These are phyloP conservation scores for Drosophila emarginata DNA, from an alignment of 2,888 invertebrate species.

Conservation along the genomic window DNA sequence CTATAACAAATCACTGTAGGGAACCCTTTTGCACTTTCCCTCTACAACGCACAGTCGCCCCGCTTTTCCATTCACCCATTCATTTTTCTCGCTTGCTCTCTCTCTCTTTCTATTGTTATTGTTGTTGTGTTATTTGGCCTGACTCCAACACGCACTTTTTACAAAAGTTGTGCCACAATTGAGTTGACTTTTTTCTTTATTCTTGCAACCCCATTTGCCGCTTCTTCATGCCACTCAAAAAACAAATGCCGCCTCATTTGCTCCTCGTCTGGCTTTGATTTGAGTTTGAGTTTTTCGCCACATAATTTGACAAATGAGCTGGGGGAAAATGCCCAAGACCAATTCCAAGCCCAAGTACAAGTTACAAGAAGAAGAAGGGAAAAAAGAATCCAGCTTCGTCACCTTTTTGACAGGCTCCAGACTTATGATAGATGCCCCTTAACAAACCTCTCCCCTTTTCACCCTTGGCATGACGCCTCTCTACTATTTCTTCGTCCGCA, in stretches of 20 bases:
- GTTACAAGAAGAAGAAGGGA: not conserved
- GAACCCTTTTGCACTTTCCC: not conserved
- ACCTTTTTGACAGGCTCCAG: constrained; percentile 63
- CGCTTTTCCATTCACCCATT: not conserved
- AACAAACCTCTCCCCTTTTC: not conserved
- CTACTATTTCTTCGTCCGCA: constrained; percentile 26
- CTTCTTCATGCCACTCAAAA: constrained; percentile 6
- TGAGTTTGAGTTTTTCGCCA: constrained; percentile 33
- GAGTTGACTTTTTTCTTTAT: constrained; percentile 14
- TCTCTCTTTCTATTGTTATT: not conserved
- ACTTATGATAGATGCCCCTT: constrained; percentile 38
- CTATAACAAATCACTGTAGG: constrained; percentile 20
- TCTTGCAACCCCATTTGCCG: too few species aligned
- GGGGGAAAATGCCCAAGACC: constrained; percentile 13
- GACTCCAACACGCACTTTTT: constrained; percentile 48
- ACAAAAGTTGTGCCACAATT: constrained; percentile 28
- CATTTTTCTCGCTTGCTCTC: not conserved
- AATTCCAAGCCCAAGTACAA: constrained; percentile 12
- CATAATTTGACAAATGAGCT: constrained; percentile 71
- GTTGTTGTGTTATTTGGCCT: constrained; percentile 20
- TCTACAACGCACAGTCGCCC: not conserved
- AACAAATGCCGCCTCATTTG: constrained; percentile 70
- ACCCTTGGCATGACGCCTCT: constrained; percentile 2
- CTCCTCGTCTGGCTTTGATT: constrained; percentile 65
- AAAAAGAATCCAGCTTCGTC: constrained; percentile 54